These are phyloP conservation scores for Heliothis subflexa DNA, from an alignment of 1,140 invertebrate genomes.

Conservation along the genomic window DNA sequence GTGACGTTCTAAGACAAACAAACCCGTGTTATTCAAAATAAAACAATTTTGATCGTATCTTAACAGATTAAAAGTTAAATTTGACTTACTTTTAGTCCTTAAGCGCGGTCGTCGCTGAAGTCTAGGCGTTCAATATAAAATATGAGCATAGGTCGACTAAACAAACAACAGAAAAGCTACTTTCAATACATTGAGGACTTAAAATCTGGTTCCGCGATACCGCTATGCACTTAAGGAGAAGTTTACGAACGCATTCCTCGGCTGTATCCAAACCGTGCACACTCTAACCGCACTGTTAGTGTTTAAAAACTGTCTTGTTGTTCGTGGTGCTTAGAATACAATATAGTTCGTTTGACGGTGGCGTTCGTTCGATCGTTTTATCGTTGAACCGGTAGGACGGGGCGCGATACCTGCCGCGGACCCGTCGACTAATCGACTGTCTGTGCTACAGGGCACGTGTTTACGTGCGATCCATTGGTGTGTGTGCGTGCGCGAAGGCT, in stretches of 20 bases:
- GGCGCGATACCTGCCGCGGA: conserved; percentile 63
- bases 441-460: conserved; percentile 59
- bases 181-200: conserved; percentile 55
- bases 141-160: conserved; percentile 50
- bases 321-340: conserved; percentile 48
- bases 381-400: conserved; percentile 63
- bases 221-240: conserved; percentile 60
- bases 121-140: conserved; percentile 33
- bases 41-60: conserved; percentile 7
- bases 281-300: conserved; percentile 44
- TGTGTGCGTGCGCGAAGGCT: conserved; percentile 64
- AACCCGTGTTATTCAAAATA: conserved; percentile 10
- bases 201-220: conserved; percentile 65
- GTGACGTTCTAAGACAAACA: background rate
- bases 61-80: background rate
- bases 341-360: conserved; percentile 52
- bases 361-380: conserved; percentile 65
- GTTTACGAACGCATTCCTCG: conserved; percentile 51
- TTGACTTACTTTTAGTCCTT: conserved; percentile 39
- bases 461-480: conserved; percentile 47
- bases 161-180: conserved; percentile 57
- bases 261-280: conserved; percentile 40
- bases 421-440: conserved; percentile 67
- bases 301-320: conserved; percentile 44
- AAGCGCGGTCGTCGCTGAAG: background rate